Evolutionary conservation across 2,888 invertebrate species (phyloP).

Genomic region (Clusia tigrina): DNA sequence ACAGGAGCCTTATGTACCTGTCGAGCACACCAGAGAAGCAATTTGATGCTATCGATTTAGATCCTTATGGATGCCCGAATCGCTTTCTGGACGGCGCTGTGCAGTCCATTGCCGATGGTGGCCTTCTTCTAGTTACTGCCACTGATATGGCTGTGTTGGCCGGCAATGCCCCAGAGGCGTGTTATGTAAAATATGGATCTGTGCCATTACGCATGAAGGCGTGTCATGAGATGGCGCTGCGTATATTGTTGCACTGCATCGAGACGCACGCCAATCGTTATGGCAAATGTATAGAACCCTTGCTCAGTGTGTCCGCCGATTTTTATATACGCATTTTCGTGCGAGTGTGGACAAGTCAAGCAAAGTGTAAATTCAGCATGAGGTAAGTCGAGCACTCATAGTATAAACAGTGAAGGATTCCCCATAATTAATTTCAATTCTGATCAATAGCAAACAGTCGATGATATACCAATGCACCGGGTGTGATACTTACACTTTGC

Average conservation of each 20-base stretch:
- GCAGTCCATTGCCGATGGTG: constrained; percentile 81
- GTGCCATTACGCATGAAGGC: constrained; percentile 83
- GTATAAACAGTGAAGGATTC: constrained; percentile 28
- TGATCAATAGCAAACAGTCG: constrained; percentile 76
- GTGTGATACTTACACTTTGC: constrained; percentile 82
- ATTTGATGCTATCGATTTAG: constrained; percentile 92
- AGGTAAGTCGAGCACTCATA: constrained; percentile 66
- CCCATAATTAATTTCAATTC: constrained; percentile 8
- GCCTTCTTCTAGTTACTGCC: constrained; percentile 91
- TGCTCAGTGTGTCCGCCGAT: constrained; percentile 91
- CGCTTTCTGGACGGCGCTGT: constrained; percentile 91
- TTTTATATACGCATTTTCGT: constrained; percentile 97
- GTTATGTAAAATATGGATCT: constrained; percentile 92
- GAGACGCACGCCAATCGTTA: constrained; percentile 93
- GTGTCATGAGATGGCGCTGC: constrained; percentile 97
- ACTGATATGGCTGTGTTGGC: constrained; percentile 97
- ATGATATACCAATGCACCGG: constrained; percentile 90
- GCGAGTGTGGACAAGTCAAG: constrained; percentile 79
- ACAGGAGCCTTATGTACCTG: constrained; percentile 88
- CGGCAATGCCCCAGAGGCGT: constrained; percentile 94
- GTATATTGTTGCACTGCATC: constrained; percentile 90
- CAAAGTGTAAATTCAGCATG: constrained; percentile 85
- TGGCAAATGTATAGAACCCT: constrained; percentile 88
- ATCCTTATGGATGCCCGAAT: constrained; percentile 96
- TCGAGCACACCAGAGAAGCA: constrained; percentile 69